phyloP scores from a whole-genome alignment of 2,797 vertebrate species.

The Mustela erminea region DNA sequence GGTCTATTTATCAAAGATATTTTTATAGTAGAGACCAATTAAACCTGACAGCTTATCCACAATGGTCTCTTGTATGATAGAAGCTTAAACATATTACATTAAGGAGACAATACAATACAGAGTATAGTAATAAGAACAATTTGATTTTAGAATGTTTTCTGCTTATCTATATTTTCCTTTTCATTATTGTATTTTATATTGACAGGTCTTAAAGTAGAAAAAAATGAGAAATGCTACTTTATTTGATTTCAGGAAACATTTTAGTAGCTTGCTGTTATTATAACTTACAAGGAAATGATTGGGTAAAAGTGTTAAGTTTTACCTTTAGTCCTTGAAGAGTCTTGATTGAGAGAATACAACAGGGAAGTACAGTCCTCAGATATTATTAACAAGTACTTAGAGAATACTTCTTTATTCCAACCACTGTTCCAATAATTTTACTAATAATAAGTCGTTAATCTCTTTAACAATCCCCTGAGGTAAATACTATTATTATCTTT shows the following conservation, averaged over 20 bases:
- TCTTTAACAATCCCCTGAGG: neutral
- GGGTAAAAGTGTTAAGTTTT: neutral
- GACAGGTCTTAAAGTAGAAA: constrained; percentile 59
- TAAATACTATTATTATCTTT: neutral
- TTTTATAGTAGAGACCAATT: constrained; percentile 83
- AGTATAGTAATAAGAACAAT: constrained; percentile 70
- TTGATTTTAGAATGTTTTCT: constrained; percentile 67
- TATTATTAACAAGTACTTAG: neutral
- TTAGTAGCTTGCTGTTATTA: constrained; percentile 57
- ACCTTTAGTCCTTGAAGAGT: neutral
- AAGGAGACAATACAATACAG: constrained; percentile 82
- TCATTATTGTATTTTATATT: constrained; percentile 72
- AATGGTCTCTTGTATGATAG: constrained; percentile 71
- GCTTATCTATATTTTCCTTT: constrained; percentile 70
- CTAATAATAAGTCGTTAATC: neutral
- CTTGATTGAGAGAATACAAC: neutral
- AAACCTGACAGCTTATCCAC: constrained; percentile 86
- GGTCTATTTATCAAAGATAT: constrained; percentile 80
- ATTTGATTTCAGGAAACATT: neutral
- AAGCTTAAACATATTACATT: constrained; percentile 81
- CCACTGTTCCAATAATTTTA: neutral
- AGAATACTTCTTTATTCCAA: neutral
- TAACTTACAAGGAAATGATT: constrained; percentile 26
- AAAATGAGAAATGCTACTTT: constrained; percentile 35
- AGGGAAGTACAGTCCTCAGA: neutral